Evolutionary conservation across 2,888 invertebrate species (phyloP).

Genomic region (Agrochola litura): DNA sequence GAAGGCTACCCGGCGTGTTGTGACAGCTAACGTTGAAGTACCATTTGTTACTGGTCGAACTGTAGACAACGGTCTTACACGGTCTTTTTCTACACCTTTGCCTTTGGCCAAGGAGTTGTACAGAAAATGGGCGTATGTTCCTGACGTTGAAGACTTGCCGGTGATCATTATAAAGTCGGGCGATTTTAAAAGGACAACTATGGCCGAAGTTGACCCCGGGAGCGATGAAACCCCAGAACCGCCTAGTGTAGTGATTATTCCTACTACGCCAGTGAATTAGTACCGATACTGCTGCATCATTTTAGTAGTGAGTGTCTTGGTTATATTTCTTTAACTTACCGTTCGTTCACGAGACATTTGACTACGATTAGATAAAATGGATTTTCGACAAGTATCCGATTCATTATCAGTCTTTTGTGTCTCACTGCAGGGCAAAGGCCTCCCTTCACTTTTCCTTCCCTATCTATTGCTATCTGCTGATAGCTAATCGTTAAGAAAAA

Average conservation of each 20-base stretch:
- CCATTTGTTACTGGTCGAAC: conserved; percentile 63
- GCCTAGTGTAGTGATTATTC: conserved; percentile 66
- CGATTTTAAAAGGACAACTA: conserved; percentile 70
- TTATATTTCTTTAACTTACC: neutral
- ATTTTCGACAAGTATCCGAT: neutral
- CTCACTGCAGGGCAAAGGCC: neutral
- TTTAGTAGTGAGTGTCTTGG: conserved; percentile 27
- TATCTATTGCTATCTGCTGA: neutral
- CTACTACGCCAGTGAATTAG: conserved; percentile 66
- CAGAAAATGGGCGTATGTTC: conserved; percentile 81
- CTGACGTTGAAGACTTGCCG: conserved; percentile 82
- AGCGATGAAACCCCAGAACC: conserved; percentile 55
- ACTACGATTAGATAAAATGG: neutral
- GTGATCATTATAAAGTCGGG: conserved; percentile 70
- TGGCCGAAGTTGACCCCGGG: conserved; percentile 68
- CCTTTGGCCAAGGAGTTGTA: conserved; percentile 73
- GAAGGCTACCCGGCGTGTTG: conserved; percentile 85
- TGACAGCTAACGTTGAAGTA: conserved; percentile 79
- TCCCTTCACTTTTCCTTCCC: too few species aligned
- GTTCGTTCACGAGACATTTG: too few species aligned
- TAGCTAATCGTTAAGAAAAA: neutral
- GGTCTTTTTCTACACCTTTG: fast-evolving
- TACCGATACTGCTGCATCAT: neutral
- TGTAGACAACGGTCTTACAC: fast-evolving
- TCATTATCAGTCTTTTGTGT: neutral